phyloP scores from a whole-genome alignment of 2,113 vertebrate species.

The Bufo bufo region DNA sequence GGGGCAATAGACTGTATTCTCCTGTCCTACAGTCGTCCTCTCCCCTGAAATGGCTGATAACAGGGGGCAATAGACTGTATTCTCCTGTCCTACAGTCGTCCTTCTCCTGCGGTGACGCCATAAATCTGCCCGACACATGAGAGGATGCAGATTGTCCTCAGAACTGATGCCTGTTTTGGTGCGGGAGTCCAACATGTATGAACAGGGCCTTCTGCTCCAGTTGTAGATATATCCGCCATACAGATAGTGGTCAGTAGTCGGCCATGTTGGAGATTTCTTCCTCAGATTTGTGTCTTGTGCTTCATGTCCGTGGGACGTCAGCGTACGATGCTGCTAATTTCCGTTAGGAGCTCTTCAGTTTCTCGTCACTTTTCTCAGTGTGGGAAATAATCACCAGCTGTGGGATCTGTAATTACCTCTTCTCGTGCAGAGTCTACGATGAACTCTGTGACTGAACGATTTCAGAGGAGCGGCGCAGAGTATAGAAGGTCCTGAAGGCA shows the following conservation, averaged over 20 bases:
- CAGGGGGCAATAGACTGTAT: too few relatives aligned
- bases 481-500: not conserved
- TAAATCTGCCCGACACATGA: too few relatives aligned
- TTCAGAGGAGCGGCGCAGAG: not conserved
- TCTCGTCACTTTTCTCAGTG: not conserved
- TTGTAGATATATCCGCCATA: too few relatives aligned
- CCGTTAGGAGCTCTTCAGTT: not conserved
- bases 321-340: not conserved
- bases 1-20: not conserved
- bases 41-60: too few relatives aligned
- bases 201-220: too few relatives aligned
- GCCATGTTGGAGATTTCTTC: not conserved
- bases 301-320: accelerated
- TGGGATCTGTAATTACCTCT: not conserved
- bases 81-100: too few relatives aligned
- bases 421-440: not conserved
- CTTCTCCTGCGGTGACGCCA: too few relatives aligned
- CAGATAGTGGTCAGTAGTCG: too few relatives aligned
- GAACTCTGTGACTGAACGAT: not conserved
- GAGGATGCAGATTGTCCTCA: too few relatives aligned
- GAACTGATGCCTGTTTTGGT: too few relatives aligned
- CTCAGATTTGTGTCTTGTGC: not conserved
- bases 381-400: not conserved
- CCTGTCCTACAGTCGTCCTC: too few relatives aligned
- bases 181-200: too few relatives aligned